Base-by-base conservation (phyloP, 2,888 invertebrate genomes). In the Furcula furcula region DNA sequence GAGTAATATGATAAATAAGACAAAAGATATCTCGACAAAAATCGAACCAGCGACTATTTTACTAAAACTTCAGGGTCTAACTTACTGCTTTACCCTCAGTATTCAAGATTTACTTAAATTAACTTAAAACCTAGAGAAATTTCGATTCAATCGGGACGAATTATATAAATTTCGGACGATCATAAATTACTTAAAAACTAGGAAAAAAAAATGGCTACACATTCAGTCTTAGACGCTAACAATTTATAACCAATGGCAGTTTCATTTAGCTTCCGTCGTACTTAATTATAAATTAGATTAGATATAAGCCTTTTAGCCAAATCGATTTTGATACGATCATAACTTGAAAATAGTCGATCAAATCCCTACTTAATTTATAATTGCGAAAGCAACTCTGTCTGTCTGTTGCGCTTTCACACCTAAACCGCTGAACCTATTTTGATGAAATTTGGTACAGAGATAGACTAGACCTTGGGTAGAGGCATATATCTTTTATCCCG, bases 211-310 rank as follows among this genome's bases (percentile, higher is more conserved):
- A 69, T 65, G 61, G 57, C 68, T 77, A 71, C 30, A 54, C 34
- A 41, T 19, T 69, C 76, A 79, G 74, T 76, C 74, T 72, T 76
- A 78, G 45, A 30, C 7, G 25, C 80, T 81, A 84, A 33, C 43
- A 43, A 63, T 44, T 83, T 80, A 84, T 36, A 81, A 84, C 77
- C 80, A 59, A 64, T 84, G 85, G 86, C 86, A 85, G 85, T 84
- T 72, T 80, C 52, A 45, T 72, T 78, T 86, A 86, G 86, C 86
- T 84, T 73, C 53, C 35, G 77, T 73, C 69, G 57, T 46, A 59
- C 58, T 54, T 26, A 30, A 13, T n/a, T 23, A 28, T 10, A 14
- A 30, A 30, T 35, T 35, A 10, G 22, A 28, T 31, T 48, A 55
- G 42, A 43, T 44, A 46, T 34, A 50, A 39, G 46, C 46, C 44